Evolutionary conservation across 2,113 vertebrate species (phyloP), one percentile per base, ranked within the genome.

Genomic region (Sardina pilchardus): DNA sequence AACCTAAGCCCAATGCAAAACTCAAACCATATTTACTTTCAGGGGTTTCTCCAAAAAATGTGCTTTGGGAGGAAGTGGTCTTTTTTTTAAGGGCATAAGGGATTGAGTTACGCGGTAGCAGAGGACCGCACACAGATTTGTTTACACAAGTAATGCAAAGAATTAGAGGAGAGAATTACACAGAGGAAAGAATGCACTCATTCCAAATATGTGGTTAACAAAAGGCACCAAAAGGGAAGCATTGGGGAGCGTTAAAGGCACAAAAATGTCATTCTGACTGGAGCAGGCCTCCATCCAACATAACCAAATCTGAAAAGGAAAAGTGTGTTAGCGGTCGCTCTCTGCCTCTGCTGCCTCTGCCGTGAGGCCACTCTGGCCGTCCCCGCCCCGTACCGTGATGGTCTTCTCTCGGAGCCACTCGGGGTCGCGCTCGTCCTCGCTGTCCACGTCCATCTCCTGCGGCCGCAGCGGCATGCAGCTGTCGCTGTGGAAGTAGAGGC

Each of bases 391-490:
- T 94, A 99, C 98, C 90, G 97, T 99, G 85, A 97, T 97, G 0
- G 98, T 99, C 95, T 99, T 99, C 94, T 99, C 98, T 93, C 97
- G 90, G 50, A 99, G 96, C 98, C 98, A 99, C 42, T 98, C 98
- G 0, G 98, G 98, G 90, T 99, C 98, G 75, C 97, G 95, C 86
- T 99, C 98, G 17, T 99, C 98, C 89, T 99, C 98, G 14, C 98
- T 99, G 91, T 99, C 98, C 89, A 97, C 95, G 47, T 99, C 98
- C 98, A 99, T 99, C 91, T 99, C 98, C 92, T 99, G 98, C 12
- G 98, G 97, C 30, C 98, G 95, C 16, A 99, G 97, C 14, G 98
- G 98, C 94, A 99, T 95, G 89, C 98, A 99, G 71, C 97, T 99
- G 91, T 99, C 98, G 30, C 98, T 99, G 92, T 99, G 98, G 94